Evolutionary conservation across 2,113 vertebrate species (phyloP).

Genomic region (Hassar affinis): DNA sequence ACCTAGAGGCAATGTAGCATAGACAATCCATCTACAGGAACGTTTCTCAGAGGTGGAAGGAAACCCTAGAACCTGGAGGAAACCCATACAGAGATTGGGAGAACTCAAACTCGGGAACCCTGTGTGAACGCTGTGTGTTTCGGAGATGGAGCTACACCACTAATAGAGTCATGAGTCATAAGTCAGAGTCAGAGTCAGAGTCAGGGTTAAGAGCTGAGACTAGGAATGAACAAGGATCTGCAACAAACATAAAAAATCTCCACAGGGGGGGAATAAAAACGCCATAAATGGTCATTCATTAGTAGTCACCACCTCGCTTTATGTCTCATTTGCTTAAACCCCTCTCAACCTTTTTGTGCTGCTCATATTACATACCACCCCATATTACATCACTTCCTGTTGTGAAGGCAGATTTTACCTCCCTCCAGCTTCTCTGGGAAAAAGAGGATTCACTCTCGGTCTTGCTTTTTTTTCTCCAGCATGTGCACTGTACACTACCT

Average conservation of each 20-base stretch:
- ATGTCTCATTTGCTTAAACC: background rate
- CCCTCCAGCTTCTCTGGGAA: background rate
- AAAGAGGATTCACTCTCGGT: background rate
- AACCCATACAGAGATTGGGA: background rate
- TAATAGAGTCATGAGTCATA: background rate
- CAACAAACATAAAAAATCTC: background rate
- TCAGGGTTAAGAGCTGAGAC: background rate
- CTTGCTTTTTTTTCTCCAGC: slow-evolving; percentile 24
- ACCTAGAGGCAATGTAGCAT: background rate
- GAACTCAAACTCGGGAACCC: background rate
- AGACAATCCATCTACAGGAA: background rate
- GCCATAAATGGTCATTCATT: background rate
- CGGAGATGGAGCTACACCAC: background rate
- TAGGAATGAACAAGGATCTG: background rate
- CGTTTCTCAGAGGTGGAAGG: background rate
- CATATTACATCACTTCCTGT: slow-evolving; percentile 1
- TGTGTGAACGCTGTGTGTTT: background rate
- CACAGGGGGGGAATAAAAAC: background rate
- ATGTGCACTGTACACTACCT: slow-evolving; percentile 44
- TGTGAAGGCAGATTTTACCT: background rate
- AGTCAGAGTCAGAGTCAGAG: too few species aligned
- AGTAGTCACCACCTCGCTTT: background rate
- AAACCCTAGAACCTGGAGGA: background rate
- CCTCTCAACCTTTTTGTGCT: background rate
- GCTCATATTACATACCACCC: background rate